Evolutionary conservation across 2,113 vertebrate species (phyloP), one percentile per base, ranked within the genome.

Genomic region (Hippocampus abdominalis): DNA sequence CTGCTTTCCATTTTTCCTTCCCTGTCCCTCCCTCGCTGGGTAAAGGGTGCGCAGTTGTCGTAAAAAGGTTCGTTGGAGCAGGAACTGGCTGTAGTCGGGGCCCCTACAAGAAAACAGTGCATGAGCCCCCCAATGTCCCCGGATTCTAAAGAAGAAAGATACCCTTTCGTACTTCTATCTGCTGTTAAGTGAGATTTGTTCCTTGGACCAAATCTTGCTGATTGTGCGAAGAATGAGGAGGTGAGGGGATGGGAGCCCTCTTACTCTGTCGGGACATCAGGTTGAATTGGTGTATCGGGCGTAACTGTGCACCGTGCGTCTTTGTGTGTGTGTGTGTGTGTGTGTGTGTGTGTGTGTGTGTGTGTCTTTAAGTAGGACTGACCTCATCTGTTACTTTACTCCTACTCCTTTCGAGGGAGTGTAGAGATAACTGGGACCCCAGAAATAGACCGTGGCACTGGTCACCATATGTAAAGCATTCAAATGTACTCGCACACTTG

Each of bases 391-490:
- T 42, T 92, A 73, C 64, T 88, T 61, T 73, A 89, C 86, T 74
- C 81, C 76, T 39, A 87, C 67, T 36, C 32, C 32, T 78, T 89
- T 89, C 89, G 81, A 80, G 89, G 84, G 87, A 72, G 77, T 79
- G 80, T 81, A 91, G 88, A 89, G 85, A 89, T 86, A 88, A 79
- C 79, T 84, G 82, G 53, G 81, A 81, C 81, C 87, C 87, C 90
- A 85, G 84, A 90, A 91, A 91, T 90, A 91, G 90, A 89, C 68
- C 11, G 78, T 56, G 75, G 76, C 76, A 51, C 44, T 71, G 42
- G 7, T 9, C 63, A 16, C 13, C 18, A 15, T 25, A 25, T 64
- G 13, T 46, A 9, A 60, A 60, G 2, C 25, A 5, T 5, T 29
- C 7, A 59, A 59, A 15, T 59, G 56, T 59, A 15, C 25, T 15